Conservation (phyloP, 92 coral and sea anemone genomes). For the Zoanthus solanderi region DNA sequence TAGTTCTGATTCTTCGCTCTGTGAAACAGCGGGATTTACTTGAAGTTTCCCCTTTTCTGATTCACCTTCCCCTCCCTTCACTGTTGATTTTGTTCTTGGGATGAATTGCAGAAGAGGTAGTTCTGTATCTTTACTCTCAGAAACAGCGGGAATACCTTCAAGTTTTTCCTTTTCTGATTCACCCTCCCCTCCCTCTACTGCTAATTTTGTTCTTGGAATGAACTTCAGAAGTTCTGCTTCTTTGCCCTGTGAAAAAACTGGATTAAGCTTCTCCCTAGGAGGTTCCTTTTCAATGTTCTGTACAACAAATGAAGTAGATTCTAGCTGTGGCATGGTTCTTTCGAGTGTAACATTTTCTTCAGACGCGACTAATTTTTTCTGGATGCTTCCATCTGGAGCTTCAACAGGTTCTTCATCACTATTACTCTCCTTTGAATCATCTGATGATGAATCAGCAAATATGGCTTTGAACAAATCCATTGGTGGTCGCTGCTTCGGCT, state of each 20-base stretch:
- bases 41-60: not conserved
- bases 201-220: conserved; percentile 31
- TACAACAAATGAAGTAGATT: not conserved
- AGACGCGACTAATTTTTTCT: not conserved
- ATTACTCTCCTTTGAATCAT: conserved; percentile 74
- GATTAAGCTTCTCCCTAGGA: not conserved
- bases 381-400: not conserved
- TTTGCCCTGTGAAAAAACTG: not conserved
- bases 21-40: not conserved
- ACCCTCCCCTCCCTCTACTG: conserved; percentile 9
- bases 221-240: conserved; percentile 25
- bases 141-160: not conserved
- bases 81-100: conserved; percentile 26
- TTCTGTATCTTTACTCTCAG: not conserved
- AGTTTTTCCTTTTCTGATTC: not conserved
- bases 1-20: conserved; percentile 9
- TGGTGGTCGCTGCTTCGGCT: conserved; percentile 70
- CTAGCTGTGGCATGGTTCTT: not conserved
- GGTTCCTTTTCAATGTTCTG: conserved; percentile 2
- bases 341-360: not conserved
- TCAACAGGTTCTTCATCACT: conserved; percentile 55
- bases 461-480: conserved; percentile 98
- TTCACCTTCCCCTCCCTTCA: conserved; percentile 1
- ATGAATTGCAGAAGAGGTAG: conserved; percentile 31
- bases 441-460: conserved; percentile 93